Evolutionary conservation across 1,140 invertebrate genomes (phyloP), one percentile per base, ranked within the genome.

Genomic region (Achatina immaculata): DNA sequence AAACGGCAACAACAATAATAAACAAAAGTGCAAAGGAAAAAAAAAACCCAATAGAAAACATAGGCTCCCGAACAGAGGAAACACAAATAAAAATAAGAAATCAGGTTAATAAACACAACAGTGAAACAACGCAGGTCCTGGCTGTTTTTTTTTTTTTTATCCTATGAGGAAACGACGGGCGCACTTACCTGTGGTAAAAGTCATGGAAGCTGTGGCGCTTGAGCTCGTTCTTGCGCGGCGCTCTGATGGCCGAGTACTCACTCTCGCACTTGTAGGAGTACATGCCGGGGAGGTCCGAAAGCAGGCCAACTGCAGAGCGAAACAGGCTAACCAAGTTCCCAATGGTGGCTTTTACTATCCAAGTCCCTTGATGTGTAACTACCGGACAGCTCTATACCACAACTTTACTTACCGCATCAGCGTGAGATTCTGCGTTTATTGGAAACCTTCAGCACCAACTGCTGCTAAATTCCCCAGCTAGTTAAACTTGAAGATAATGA

Each of bases 121-220:
- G n/a, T n/a, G n/a, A n/a, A n/a, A n/a, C n/a, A n/a, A n/a, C n/a
- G n/a, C n/a, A n/a, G n/a, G n/a, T n/a, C n/a, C n/a, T n/a, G n/a
- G n/a, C n/a, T n/a, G n/a, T n/a, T n/a, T n/a, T n/a, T n/a, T n/a
- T n/a, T n/a, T n/a, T n/a, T n/a, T n/a, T n/a, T n/a, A n/a, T n/a
- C n/a, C n/a, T n/a, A n/a, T n/a, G n/a, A n/a, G n/a, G n/a, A n/a
- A n/a, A n/a, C n/a, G n/a, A n/a, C n/a, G n/a, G 40, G 40, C 42
- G 40, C n/a, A 74, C 69, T 34, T 68, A 80, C 78, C 78, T 80
- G 45, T 80, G 78, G 40, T 80, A 80, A 45, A 80, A 80, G 38
- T 80, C 78, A 43, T 80, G 78, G 38, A 80, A 80, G 48, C 78
- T 80, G 48, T 80, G 78, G 9, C 78, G 78, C 28, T 80, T 80